Base-by-base conservation (phyloP, 2,797 vertebrate genomes). In the Cryptoblepharus egeriae region DNA sequence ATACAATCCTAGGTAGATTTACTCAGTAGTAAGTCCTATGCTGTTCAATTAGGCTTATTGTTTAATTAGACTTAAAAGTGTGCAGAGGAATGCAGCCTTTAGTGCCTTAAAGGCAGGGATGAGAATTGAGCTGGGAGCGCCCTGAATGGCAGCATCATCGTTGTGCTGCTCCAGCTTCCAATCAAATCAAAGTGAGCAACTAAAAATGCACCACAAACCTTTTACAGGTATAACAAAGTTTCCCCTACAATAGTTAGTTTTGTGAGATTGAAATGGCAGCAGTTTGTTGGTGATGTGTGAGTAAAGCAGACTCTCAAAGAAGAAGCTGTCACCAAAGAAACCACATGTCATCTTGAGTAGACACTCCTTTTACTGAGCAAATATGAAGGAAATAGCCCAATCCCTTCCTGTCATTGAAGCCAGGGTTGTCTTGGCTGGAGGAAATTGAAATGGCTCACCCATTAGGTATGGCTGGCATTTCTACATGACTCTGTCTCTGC, bases 261-360 rank as follows among this genome's bases (percentile, higher is more conserved):
- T 30, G 45, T 55, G 67, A 30, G 16, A 72, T 45, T 20, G 35
- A 52, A 72, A 45, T 13, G 24, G 30, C 61, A 28, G 39, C 24
- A 37, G n/a, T 55, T 69, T 79, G 32, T 68, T 63, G 67, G 12
- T 57, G 12, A 30, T 32, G 26, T 35, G 28, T 45, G 26, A 32
- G 1, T 8, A 39, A 26, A 39, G 11, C 5, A 9, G 55, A 22
- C 10, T 74, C 49, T 28, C 18, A 35, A 3, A 39, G 61, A 57
- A 37, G 10, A 65, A 37, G 68, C 12, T 79, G 52, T 45, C n/a
- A 28, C 58, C 73, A 28, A 37, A 39, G 71, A 42, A 20, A 4
- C 42, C 0, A 39, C 64, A 49, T 5, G 49, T 16, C 15, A 52
- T 39, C 32, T 42, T n/a, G n/a, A n/a, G n/a, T n/a, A 0, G 0